Evolutionary conservation across 2,797 vertebrate genomes (phyloP), one percentile per base, ranked within the genome.

Genomic region (Parambassis ranga): DNA sequence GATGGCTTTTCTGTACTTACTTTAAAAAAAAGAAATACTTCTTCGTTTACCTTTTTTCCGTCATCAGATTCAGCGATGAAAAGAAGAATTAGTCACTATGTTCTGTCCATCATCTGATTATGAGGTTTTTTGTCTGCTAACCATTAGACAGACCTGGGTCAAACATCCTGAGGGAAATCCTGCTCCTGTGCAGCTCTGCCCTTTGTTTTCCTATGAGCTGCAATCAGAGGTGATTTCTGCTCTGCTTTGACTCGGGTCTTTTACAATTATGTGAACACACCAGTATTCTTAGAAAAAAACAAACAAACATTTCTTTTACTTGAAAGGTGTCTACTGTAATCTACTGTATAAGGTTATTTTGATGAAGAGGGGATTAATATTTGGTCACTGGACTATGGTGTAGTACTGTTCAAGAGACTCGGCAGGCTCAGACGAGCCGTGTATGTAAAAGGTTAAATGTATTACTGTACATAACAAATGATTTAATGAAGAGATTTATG

Each of bases 401-500:
- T 51, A 33, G 63, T 66, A 43, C 51, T 57, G 65, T 57, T 65
- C n/a, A 36, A 61, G 67, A 62, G 59, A 61, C 44, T 74, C 10
- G 61, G 39, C 4, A 20, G 65, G 71, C 67, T 64, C 59, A 38
- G 43, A 38, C 13, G 61, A 69, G 77, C 57, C 20, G 1, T 27
- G 52, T 58, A 39, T 71, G 60, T 81, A 66, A 75, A n/a, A 13
- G 41, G 62, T 68, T 67, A 42, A 47, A 77, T 81, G 68, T 81
- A 79, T 73, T 72, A 42, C 46, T 90, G 86, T 89, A 91, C 24
- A 90, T 90, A 91, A 71, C 60, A 82, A 79, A 87, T 65, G 76
- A 82, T 86, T 79, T 87, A 79, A 82, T 53, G 71, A 77, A 84
- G 76, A 89, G 81, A 78, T 86, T 89, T 89, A 90, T 91, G 87